These are phyloP conservation scores for Lordiphosa clarofinis DNA, from an alignment of 1,140 invertebrate genomes.

Conservation along the genomic window DNA sequence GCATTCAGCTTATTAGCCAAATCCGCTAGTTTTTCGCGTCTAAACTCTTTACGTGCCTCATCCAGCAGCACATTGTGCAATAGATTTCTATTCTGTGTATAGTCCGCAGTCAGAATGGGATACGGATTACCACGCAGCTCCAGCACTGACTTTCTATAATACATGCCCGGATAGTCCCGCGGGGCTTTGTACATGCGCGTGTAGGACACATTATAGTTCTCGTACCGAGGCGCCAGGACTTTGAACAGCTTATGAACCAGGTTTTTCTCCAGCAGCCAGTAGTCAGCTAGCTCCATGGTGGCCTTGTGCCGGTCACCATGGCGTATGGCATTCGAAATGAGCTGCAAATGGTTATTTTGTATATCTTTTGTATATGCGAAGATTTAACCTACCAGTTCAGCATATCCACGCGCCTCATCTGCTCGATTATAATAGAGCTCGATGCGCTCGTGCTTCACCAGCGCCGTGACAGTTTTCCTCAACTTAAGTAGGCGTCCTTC, in stretches of 20 bases:
- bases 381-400: conserved; percentile 86
- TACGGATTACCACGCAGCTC: conserved; percentile 90
- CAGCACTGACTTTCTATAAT: conserved; percentile 84
- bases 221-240: conserved; percentile 91
- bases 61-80: conserved; percentile 87
- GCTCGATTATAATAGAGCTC: conserved; percentile 88
- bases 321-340: conserved; percentile 93
- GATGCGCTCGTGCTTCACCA: conserved; percentile 93
- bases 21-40: conserved; percentile 59
- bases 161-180: conserved; percentile 81
- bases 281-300: conserved; percentile 94
- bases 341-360: conserved; percentile 80
- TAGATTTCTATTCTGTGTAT: conserved; percentile 82
- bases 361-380: not conserved
- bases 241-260: conserved; percentile 95
- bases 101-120: conserved; percentile 82
- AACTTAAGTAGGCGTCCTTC: conserved; percentile 88
- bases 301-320: conserved; percentile 90
- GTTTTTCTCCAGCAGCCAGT: conserved; percentile 94
- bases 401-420: conserved; percentile 93
- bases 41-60: conserved; percentile 86
- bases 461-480: conserved; percentile 89
- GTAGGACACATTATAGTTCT: conserved; percentile 85
- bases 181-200: conserved; percentile 88
- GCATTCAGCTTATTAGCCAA: conserved; percentile 40